Evolutionary conservation across 2,888 invertebrate genomes (phyloP), one percentile per base, ranked within the genome.

Genomic region (Epinotia ramella): DNA sequence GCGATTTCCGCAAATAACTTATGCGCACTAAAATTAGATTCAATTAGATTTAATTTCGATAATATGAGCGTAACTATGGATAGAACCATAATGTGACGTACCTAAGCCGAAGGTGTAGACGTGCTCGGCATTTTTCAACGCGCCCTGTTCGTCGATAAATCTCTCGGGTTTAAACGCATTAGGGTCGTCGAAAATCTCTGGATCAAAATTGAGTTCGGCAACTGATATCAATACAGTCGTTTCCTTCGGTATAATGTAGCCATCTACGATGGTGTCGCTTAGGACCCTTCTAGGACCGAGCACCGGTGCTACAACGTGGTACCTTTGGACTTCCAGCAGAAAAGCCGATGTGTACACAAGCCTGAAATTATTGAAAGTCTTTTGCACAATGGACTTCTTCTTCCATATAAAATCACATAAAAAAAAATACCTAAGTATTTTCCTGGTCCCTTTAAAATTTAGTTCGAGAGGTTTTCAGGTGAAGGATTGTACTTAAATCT

Each of bases 51-150:
- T 16, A 3, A 49, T 49, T 49, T 16, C 16, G n/a, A n/a, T 53
- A 6, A n/a, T 53, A 6, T 13, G 53, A 53, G n/a, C 40, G 40
- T 16, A 63, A 53, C 57, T 20, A 64, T 62, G 56, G 70, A 68
- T 56, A n/a, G 20, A 18, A 56, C 62, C 62, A 24, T 62, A 13
- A 49, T 5, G 16, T 74, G 70, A 86, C 88, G 85, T 87, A 96
- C 97, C 97, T 84, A 95, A 89, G 77, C 97, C 97, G 83, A 97
- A 97, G 12, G 95, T 95, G 76, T 96, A 95, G 82, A 95, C 94
- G 79, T 95, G 90, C 79, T 95, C 95, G 69, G 95, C 93, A 79
- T 92, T 93, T 79, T 91, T 91, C 74, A 95, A 87, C 80, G 87
- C 88, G 28, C 95, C 96, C 20, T 88, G 83, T 13, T 92, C 89